These are phyloP conservation scores for Aphelenchoides bicaudatus DNA, from an alignment of 2,888 invertebrate species.

Conservation along the genomic window DNA sequence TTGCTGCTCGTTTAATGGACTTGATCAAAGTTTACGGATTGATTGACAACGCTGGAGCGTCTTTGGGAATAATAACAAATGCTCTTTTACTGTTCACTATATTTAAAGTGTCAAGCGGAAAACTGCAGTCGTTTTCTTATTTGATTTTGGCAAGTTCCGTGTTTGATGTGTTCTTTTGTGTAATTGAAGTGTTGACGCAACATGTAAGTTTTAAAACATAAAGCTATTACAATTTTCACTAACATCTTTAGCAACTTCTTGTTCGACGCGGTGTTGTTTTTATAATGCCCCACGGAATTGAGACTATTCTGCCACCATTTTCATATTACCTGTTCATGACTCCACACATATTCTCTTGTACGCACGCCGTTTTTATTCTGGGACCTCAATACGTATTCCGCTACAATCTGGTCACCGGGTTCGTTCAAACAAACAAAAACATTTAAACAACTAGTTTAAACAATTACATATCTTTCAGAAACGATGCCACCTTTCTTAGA, in stretches of 20 bases:
- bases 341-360: conserved; percentile 14
- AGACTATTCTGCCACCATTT: background rate
- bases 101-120: background rate
- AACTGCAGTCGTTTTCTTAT: conserved; percentile 6
- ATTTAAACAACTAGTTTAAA: background rate
- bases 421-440: too few species aligned
- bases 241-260: conserved; percentile 8
- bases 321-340: conserved; percentile 7
- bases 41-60: conserved; percentile 12
- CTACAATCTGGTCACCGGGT: conserved; percentile 4
- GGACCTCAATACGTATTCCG: conserved; percentile 5
- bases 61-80: conserved; percentile 6
- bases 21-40: conserved; percentile 2
- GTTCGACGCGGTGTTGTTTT: conserved; percentile 5
- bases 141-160: background rate
- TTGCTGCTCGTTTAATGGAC: conserved; percentile 3
- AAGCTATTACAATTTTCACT: background rate
- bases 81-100: background rate
- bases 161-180: conserved; percentile 14
- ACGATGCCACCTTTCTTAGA: background rate
- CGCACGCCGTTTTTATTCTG: conserved; percentile 12
- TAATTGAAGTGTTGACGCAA: conserved; percentile 9
- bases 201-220: conserved; percentile 6
- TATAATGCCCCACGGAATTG: conserved; percentile 16
- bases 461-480: background rate